Evolutionary conservation across 2,797 vertebrate genomes (phyloP).

Genomic region (Loris lydekkerianus): DNA sequence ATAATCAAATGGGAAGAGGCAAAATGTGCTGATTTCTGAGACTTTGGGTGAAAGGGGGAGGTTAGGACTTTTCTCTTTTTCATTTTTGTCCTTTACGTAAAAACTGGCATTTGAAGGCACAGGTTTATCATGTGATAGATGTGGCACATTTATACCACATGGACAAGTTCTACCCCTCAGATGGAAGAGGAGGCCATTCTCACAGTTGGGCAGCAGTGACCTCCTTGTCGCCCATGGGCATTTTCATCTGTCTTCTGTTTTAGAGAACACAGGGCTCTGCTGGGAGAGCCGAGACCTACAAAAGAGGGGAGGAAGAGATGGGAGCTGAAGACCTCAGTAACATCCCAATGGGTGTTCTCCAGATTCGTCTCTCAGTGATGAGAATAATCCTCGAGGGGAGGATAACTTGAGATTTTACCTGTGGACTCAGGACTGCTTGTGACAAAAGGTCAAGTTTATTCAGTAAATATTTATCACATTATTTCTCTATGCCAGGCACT

Average conservation of each 20-base stretch:
- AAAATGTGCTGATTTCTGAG: slow-evolving; percentile 77
- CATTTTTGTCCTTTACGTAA: slow-evolving; percentile 55
- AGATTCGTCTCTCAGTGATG: background rate
- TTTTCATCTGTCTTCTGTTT: background rate
- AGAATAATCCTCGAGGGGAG: background rate
- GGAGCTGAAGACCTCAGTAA: too few relatives aligned
- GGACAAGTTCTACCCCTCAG: background rate
- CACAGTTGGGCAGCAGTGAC: background rate
- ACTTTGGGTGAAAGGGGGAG: background rate
- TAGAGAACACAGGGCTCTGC: background rate
- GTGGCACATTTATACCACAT: slow-evolving; percentile 46
- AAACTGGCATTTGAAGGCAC: slow-evolving; percentile 71
- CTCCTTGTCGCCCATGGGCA: background rate
- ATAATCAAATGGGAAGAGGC: slow-evolving; percentile 58
- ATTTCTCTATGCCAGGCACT: background rate
- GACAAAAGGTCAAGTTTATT: background rate
- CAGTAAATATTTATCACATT: background rate
- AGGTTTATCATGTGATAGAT: slow-evolving; percentile 40
- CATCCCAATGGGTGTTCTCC: background rate
- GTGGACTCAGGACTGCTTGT: background rate
- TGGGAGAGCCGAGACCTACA: background rate
- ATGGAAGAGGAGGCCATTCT: background rate
- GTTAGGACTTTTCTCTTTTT: background rate
- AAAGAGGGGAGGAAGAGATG: background rate
- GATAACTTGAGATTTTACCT: background rate